Conservation (phyloP, 2,113 vertebrate species). For the Typhlomys cinereus region DNA sequence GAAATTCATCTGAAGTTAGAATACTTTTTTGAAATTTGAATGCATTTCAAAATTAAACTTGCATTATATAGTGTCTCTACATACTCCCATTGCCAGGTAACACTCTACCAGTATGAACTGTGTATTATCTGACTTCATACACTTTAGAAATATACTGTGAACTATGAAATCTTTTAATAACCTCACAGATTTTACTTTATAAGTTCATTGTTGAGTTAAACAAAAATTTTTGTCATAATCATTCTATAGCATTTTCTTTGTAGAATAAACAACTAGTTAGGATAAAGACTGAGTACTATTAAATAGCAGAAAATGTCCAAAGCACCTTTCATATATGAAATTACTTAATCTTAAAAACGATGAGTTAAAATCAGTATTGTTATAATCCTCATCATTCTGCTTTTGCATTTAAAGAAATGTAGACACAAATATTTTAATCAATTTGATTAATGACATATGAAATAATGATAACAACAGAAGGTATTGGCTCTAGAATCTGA, state of each 20-base stretch:
- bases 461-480: not conserved
- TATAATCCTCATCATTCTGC: not conserved
- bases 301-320: not conserved
- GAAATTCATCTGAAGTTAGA: conserved; percentile 32
- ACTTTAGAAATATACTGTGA: conserved; percentile 7
- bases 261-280: not conserved
- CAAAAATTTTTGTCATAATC: not conserved
- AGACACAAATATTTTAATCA: not conserved
- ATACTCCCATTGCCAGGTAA: not conserved
- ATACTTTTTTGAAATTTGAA: conserved; percentile 29
- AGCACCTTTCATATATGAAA: not conserved
- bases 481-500: not conserved
- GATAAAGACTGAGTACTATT: not conserved
- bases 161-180: not conserved
- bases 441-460: not conserved
- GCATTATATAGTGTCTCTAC: not conserved
- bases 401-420: conserved; percentile 7
- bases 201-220: not conserved
- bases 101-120: not conserved
- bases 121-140: not conserved
- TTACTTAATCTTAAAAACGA: not conserved
- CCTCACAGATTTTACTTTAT: not conserved
- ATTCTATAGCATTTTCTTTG: not conserved
- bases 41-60: not conserved
- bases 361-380: not conserved